A percentile compares a stretch with the other conserved stretches of the same genome.
Evolutionary conservation across 2,888 invertebrate species (phyloP).

Genomic region (Mycogona germanica): DNA sequence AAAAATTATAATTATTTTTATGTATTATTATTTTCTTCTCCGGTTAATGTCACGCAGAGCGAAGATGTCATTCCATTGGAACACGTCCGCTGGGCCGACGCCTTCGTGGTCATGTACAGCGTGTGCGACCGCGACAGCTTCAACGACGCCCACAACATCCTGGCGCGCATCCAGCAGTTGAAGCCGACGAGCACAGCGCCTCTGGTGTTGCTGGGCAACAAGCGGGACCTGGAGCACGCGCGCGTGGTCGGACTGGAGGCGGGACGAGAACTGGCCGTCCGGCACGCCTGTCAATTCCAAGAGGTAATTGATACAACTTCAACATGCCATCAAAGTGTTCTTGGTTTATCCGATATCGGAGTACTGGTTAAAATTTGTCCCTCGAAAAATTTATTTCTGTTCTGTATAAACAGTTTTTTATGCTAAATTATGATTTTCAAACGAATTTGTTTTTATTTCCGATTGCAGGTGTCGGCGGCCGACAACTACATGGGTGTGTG

Average conservation of each 20-base stretch:
- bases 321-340: too few relatives aligned
- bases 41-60: conserved; percentile 23
- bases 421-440: too few relatives aligned
- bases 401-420: too few relatives aligned
- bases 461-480: conserved; percentile 21
- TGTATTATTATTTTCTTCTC: neutral
- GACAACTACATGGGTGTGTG: conserved; percentile 17
- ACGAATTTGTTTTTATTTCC: too few relatives aligned
- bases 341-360: too few relatives aligned
- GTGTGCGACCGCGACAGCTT: conserved; percentile 22
- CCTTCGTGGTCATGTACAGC: conserved; percentile 22
- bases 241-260: conserved; percentile 17
- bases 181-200: conserved; percentile 4
- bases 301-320: too few relatives aligned
- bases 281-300: conserved; percentile 19
- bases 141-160: conserved; percentile 20
- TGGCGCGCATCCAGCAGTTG: conserved; percentile 11
- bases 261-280: conserved; percentile 17
- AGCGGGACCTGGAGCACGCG: conserved; percentile 23
- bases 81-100: conserved; percentile 21
- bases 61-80: conserved; percentile 21
- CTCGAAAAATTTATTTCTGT: too few relatives aligned
- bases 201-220: conserved; percentile 19
- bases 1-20: neutral
- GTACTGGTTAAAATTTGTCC: too few relatives aligned